Base-by-base conservation (phyloP, 2,113 vertebrate genomes). In the Progne subis region DNA sequence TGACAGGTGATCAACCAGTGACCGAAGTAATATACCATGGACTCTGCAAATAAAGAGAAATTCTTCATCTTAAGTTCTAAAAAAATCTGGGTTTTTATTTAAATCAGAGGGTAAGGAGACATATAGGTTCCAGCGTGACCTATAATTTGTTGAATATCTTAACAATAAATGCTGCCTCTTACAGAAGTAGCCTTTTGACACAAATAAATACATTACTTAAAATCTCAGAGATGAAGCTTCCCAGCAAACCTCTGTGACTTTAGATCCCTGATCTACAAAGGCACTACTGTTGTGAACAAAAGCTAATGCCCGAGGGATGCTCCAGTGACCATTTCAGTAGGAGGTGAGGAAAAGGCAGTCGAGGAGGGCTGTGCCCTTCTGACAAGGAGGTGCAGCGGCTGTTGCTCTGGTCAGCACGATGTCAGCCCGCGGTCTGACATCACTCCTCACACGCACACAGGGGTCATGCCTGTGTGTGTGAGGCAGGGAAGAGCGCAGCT, bases 301-400 rank as follows among this genome's bases (percentile, higher is more conserved):
- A 76, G 4, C 43, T 55, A 32, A 23, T 7, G 12, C 19, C 19
- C 6, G 25, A 15, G 34, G 32, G 32, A 34, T 68, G 53, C 32
- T 21, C 52, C 39, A 29, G 16, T 26, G 8, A 11, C 64, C 1
- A 1, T 20, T 39, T 39, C 24, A 47, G 19, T 4, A 46, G 26
- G 50, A 31, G 0, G 0, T 26, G 13, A 67, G 32, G 69, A 23
- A 52, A 59, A 60, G 39, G 34, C 18, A 26, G 0, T 5, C 0
- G 0, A 14, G 18, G 16, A 76, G 11, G 26, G 6, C 20, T 68
- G 14, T 34, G 12, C 13, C 3, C 59, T 50, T 76, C 32, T 44
- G 21, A 21, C 31, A 82, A 9, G 41, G 41, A 37, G 14, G 29
- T 32, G 39, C 46, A 49, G 47, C 3, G 3, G 23, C 29, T 70